A percentile compares a stretch with the other conserved stretches of the same genome.
Evolutionary conservation across 1,140 invertebrate genomes (phyloP).

Genomic region (Dolichoris vasculosae): DNA sequence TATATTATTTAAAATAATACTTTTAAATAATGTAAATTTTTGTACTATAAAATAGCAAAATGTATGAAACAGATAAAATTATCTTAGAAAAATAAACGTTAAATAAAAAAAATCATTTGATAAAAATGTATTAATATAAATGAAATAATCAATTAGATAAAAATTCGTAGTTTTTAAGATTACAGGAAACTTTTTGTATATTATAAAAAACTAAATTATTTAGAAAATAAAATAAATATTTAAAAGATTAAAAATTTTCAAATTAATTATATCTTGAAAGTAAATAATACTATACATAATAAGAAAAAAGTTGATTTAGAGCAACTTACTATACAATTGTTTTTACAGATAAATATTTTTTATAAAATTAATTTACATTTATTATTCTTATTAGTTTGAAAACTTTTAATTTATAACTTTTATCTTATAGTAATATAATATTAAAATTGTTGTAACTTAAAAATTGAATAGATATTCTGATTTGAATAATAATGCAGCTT

Average conservation of each 20-base stretch:
- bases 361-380: background rate
- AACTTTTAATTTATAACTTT: background rate
- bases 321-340: background rate
- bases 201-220: too few species aligned
- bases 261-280: background rate
- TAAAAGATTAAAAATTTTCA: background rate
- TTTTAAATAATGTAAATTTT: conserved; percentile 33
- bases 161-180: background rate
- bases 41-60: background rate
- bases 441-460: background rate
- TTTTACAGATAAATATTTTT: background rate
- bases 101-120: background rate
- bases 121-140: background rate
- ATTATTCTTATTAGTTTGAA: background rate
- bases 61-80: background rate
- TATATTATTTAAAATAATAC: conserved; percentile 6
- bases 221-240: background rate
- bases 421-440: background rate
- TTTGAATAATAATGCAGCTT: conserved; percentile 43
- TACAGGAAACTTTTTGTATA: too few species aligned
- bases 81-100: too few species aligned
- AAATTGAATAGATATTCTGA: background rate
- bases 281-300: too few species aligned
- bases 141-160: too few species aligned
- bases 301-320: background rate